Percentiles rank a stretch among this genome's conserved stretches.
Evolutionary conservation across 1,140 invertebrate genomes (phyloP).

Genomic region (Micrasema minimum): DNA sequence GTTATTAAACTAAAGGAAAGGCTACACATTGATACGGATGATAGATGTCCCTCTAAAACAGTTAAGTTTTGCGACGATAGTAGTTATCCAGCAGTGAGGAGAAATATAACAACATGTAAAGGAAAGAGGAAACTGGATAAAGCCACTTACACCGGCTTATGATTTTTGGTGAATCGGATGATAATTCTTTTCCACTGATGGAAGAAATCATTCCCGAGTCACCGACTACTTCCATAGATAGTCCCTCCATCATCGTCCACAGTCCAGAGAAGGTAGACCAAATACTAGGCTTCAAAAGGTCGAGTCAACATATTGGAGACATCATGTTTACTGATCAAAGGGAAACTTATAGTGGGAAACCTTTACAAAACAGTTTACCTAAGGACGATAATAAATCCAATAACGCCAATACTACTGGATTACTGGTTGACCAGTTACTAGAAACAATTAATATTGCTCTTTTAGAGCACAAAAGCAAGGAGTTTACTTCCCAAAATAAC

Average conservation of each 20-base stretch:
- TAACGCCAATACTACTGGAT: no score
- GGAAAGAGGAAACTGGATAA: constrained; percentile 72
- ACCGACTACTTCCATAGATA: constrained; percentile 57
- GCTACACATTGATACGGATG: constrained; percentile 17
- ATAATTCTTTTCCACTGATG: constrained; percentile 53
- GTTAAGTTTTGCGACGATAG: constrained; percentile 48
- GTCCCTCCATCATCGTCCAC: constrained; percentile 54
- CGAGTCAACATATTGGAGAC: constrained; percentile 59
- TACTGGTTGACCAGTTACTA: constrained; percentile 54
- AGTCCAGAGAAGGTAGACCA: constrained; percentile 58
- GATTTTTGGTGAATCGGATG: constrained; percentile 68
- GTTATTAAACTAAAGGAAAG: constrained; percentile 41
- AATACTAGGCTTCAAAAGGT: constrained; percentile 61
- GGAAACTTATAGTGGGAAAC: constrained; percentile 27
- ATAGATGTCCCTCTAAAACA: constrained; percentile 42
- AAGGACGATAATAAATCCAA: no score
- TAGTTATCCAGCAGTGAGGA: constrained; percentile 40
- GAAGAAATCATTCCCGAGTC: constrained; percentile 60
- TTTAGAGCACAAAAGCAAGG: constrained; percentile 54
- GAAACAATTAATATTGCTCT: constrained; percentile 60
- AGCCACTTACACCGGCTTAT: constrained; percentile 80
- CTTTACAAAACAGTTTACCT: neutral
- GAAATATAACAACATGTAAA: constrained; percentile 43
- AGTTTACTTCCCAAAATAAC: constrained; percentile 25
- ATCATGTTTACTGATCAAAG: constrained; percentile 57